phyloP scores from a whole-genome alignment of 2,797 vertebrate species.

The Spondyliosoma cantharus region DNA sequence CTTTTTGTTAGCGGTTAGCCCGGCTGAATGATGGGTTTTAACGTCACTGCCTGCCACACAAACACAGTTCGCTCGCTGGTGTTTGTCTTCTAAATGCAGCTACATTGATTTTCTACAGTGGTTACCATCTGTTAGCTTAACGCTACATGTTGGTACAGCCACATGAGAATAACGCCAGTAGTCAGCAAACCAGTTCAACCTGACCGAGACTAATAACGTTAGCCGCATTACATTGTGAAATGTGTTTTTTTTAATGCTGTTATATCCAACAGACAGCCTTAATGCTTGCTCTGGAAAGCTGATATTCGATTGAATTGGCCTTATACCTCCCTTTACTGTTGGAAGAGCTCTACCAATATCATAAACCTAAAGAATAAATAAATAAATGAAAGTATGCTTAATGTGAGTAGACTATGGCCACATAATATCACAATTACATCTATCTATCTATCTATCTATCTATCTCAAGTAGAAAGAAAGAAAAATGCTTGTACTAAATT shows the following conservation, averaged over 20 bases:
- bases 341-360: background rate
- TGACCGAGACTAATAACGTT: background rate
- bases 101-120: constrained; percentile 20
- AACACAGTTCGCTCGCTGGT: background rate
- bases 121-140: constrained; percentile 2
- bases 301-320: background rate
- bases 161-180: background rate
- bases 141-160: background rate
- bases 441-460: background rate
- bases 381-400: no score
- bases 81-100: background rate
- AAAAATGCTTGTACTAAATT: background rate
- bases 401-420: background rate
- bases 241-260: background rate
- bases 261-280: background rate
- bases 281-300: background rate
- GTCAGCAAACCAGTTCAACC: constrained; percentile 17
- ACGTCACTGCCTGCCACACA: background rate
- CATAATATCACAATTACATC: background rate
- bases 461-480: background rate
- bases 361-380: no score
- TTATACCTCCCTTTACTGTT: background rate
- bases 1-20: constrained; percentile 73
- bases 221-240: background rate
- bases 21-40: constrained; percentile 26